Evolutionary conservation across 2,113 vertebrate species (phyloP), one percentile per base, ranked within the genome.

Genomic region (Hemiprocne comata): DNA sequence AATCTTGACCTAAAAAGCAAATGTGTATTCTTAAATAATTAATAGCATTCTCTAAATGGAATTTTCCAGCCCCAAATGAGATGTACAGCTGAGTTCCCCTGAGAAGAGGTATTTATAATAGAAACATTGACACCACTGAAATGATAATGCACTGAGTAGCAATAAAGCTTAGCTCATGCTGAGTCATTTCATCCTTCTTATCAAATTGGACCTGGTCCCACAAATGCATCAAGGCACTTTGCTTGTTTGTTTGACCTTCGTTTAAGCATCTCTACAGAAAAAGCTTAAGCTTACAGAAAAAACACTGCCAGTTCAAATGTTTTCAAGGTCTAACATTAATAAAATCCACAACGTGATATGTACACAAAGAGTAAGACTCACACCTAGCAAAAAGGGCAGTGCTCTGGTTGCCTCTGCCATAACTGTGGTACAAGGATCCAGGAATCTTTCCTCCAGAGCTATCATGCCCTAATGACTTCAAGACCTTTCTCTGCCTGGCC

Each of bases 1-100:
- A 96, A 94, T 91, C 62, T 70, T 95, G 91, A 95, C 95, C 91
- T 95, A 95, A 89, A 96, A 95, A 92, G 70, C 54, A 95, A 95
- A 93, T 58, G 67, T 82, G 71, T 80, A 78, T 94, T 89, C 94
- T 80, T 85, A 89, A 96, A 97, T 94, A 95, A 95, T 95, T 95
- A 95, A 92, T 87, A 78, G 31, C 70, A 89, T 94, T 78, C 74
- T 89, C 84, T 78, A 92, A 94, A 87, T 85, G 85, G 93, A 95
- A 95, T 93, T 96, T 97, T 95, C 93, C 91, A 95, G 70, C 74
- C 78, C 74, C 92, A 95, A 87, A 94, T 10, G 26, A 87, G 82
- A 93, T 23, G 42, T 85, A 50, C 87, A 89, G 67, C 82, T 60
- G 78, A 92, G 71, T 48, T 95, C 93, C 89, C 95, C 40, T 42